A percentile compares a stretch with the other conserved stretches of the same genome.
Conservation (phyloP, 1,140 invertebrate genomes). For the Phymastichus coffea region DNA sequence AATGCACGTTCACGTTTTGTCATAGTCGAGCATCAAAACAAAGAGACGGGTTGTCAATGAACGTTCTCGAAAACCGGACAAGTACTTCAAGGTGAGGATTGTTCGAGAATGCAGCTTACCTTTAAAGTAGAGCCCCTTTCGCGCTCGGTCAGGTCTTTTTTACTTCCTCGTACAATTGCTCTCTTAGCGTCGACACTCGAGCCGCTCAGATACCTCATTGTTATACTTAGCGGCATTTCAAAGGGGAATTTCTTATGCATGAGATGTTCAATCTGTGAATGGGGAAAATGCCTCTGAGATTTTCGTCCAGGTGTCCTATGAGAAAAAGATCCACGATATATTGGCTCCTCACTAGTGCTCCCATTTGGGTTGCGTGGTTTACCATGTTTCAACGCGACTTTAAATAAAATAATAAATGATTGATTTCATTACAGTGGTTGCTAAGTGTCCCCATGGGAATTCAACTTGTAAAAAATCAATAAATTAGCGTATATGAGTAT, state of each 20-base stretch:
- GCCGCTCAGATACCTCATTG: not conserved
- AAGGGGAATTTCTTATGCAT: conserved; percentile 12
- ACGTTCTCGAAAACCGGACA: not conserved
- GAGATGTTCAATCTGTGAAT: not conserved
- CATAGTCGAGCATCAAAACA: too few species aligned
- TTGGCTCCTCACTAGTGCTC: not conserved
- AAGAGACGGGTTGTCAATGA: too few species aligned
- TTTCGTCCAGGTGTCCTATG: not conserved
- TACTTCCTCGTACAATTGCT: conserved; percentile 4
- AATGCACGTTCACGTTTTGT: too few species aligned
- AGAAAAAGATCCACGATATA: not conserved
- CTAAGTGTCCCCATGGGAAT: too few species aligned
- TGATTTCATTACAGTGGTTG: too few species aligned
- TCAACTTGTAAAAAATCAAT: too few species aligned
- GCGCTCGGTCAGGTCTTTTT: not conserved
- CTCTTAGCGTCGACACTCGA: not conserved
- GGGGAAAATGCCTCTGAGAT: not conserved
- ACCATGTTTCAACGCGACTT: too few species aligned
- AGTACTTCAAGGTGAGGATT: conserved; percentile 7
- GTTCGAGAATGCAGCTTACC: conserved; percentile 7
- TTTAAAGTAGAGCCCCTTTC: conserved; percentile 1
- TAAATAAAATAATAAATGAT: too few species aligned
- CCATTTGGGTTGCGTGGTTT: too few species aligned
- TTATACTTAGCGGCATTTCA: not conserved
- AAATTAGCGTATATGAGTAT: too few species aligned